These are phyloP conservation scores for Neodiprion pinetum DNA, from an alignment of 1,140 invertebrate species.

Conservation along the genomic window DNA sequence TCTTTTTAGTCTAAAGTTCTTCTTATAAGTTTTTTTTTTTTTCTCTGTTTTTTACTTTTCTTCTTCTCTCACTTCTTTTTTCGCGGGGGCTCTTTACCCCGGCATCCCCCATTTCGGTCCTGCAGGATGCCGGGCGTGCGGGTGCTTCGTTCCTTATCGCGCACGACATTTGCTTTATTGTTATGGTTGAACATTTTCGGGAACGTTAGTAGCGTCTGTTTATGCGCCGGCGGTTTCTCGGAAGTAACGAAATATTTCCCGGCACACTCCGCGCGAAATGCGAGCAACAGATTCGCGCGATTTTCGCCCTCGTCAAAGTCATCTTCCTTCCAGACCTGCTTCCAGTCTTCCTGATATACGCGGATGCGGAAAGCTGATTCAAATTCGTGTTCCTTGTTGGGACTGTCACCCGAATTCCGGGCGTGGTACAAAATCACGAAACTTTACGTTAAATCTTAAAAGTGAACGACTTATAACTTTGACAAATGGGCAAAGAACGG, in stretches of 20 bases:
- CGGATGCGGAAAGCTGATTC: no score
- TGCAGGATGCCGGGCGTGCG: constrained; percentile 4
- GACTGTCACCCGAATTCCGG: no score
- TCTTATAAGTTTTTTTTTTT: constrained; percentile 2
- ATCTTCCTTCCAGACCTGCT: background rate
- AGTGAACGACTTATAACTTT: no score
- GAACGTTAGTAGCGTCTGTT: constrained; percentile 7
- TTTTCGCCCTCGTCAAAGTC: background rate
- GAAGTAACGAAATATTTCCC: constrained; percentile 5
- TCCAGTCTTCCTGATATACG: no score
- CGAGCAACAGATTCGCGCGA: constrained; percentile 4
- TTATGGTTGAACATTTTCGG: constrained; percentile 3
- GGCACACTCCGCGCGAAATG: background rate
- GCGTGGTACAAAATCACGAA: no score
- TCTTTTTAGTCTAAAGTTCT: constrained; percentile 1
- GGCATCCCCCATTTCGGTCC: background rate
- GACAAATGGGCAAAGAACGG: no score
- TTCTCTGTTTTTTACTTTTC: background rate
- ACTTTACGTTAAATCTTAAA: no score
- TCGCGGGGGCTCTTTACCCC: background rate
- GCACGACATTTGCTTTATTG: constrained; percentile 7
- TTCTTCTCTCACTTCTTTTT: background rate
- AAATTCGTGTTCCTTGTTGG: no score
- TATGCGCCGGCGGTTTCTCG: background rate
- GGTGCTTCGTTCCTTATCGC: constrained; percentile 8